These are phyloP conservation scores for Calcarius lapponicus DNA, from an alignment of 2,797 vertebrate species.

Conservation along the genomic window DNA sequence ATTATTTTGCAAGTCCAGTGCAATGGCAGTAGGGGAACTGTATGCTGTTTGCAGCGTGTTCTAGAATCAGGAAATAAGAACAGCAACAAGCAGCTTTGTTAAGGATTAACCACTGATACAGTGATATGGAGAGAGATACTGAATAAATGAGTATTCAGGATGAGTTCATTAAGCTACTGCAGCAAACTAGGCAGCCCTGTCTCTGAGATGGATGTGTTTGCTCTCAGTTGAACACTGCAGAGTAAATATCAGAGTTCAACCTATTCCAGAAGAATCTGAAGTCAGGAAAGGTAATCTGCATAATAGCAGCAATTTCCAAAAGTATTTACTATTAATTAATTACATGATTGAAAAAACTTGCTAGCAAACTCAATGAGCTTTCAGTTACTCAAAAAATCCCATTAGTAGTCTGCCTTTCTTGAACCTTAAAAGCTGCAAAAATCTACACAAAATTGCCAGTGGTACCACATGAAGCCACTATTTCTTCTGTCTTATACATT, in stretches of 20 bases:
- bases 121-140: background rate
- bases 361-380: background rate
- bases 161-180: background rate
- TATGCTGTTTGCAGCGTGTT: background rate
- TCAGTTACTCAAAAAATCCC: background rate
- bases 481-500: background rate
- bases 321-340: background rate
- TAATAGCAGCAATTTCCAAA: background rate
- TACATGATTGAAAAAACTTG: background rate
- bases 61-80: background rate
- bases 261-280: background rate
- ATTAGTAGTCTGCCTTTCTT: background rate
- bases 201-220: background rate
- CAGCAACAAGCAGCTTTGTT: background rate
- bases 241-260: background rate
- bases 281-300: background rate
- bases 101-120: background rate
- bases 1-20: background rate
- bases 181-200: background rate
- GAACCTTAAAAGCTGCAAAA: background rate
- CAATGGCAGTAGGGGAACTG: background rate
- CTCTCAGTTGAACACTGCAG: background rate
- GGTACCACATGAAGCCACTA: background rate
- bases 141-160: background rate
- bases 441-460: background rate